phyloP scores from a whole-genome alignment of 2,113 vertebrate genomes.

The Brachyistius frenatus region DNA sequence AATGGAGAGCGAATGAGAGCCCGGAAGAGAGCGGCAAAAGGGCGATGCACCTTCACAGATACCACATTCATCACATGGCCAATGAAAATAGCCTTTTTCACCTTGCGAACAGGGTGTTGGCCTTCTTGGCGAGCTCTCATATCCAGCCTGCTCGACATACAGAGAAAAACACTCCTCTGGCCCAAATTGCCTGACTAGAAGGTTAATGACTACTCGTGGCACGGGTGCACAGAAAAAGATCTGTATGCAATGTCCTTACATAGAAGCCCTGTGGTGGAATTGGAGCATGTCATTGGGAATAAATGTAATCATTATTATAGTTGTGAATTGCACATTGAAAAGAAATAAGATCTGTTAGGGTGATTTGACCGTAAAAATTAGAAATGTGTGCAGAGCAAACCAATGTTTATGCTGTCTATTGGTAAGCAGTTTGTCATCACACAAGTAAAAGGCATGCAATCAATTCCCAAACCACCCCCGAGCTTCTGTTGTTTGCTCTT shows the following conservation, averaged over 20 bases:
- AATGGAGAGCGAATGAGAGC: conserved; percentile 52
- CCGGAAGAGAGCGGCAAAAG: conserved; percentile 33
- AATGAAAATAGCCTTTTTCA: conserved; percentile 76
- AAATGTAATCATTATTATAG: conserved; percentile 47
- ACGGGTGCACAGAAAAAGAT: conserved; percentile 39
- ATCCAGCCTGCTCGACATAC: conserved; percentile 31
- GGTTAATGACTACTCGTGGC: conserved; percentile 76
- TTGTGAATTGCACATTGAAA: conserved; percentile 4
- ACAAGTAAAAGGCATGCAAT: conserved; percentile 46
- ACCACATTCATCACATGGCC: conserved; percentile 75
- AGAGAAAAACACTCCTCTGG: conserved; percentile 60
- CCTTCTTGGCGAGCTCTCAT: conserved; percentile 52
- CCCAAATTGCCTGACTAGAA: conserved; percentile 79
- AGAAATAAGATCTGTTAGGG: conserved; percentile 23
- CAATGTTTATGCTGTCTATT: conserved; percentile 7
- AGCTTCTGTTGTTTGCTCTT: conserved; percentile 27
- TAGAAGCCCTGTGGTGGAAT: conserved; percentile 25
- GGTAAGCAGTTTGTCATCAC: conserved; percentile 52
- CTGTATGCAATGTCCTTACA: conserved; percentile 37
- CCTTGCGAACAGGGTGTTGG: conserved; percentile 52
- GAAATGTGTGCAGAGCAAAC: conserved; percentile 26
- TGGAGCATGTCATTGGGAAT: conserved; percentile 45
- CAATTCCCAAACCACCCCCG: conserved; percentile 49
- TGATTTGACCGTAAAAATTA: background rate
- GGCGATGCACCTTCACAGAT: conserved; percentile 52